Base-by-base conservation (phyloP, 2,888 invertebrate species). In the Gymnoscelis rufifasciata region DNA sequence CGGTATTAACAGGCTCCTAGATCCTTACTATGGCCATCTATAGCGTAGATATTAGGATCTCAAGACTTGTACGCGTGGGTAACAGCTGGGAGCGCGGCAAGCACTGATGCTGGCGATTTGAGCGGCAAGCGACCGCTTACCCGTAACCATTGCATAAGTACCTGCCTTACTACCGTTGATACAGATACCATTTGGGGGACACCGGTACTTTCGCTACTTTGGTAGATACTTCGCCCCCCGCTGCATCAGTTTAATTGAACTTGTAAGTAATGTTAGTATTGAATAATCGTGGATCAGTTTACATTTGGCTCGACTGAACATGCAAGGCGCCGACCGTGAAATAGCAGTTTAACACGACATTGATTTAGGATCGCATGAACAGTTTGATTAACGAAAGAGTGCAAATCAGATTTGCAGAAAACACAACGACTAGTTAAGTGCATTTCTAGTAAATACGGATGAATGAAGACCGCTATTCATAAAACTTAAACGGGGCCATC, bases 101-200 rank as follows among this genome's bases (percentile, higher is more conserved):
- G 64, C 70, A 80, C 81, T 80, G 78, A 64, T 62, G 70, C 70
- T 66, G 73, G 68, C 62, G 68, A 69, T 56, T 61, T 31, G 44
- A 41, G 29, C 27, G 65, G 71, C 70, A 68, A 30, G 19, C 19
- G n/a, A n/a, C 35, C 31, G 37, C 45, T 43, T 35, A 24, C 46
- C 40, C 47, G 47, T 50, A 56, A 54, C 43, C 49, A 69, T 86
- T 86, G 84, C 84, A 84, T 86, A 84, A 86, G 75, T 69, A 33
- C 29, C 24, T 30, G 12, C 37, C 31, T 28, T 23, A 35, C 38
- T 27, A 66, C 65, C 70, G 69, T 76, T 83, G 81, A 86, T 84
- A 83, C 82, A 83, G 83, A 86, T 79, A 83, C 83, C 81, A 81
- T 86, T 86, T 87, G 87, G 82, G 83, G 86, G 86, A 80, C 86